These are phyloP conservation scores for Neodon shergylaensis DNA, from an alignment of 2,113 vertebrate species.

Conservation along the genomic window DNA sequence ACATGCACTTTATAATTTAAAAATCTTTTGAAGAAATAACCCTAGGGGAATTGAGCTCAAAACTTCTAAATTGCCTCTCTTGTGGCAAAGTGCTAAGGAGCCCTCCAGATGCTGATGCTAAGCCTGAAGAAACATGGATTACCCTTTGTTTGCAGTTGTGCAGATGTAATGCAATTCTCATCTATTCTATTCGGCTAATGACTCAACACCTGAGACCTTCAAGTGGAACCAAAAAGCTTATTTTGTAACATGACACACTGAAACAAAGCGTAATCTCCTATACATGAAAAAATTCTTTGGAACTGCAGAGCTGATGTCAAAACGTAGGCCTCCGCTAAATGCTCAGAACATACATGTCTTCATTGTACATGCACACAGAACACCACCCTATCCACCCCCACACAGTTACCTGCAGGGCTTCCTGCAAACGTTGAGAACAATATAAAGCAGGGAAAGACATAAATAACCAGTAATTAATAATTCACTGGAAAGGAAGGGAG, in stretches of 20 bases:
- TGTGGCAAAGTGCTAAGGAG: constrained; percentile 62
- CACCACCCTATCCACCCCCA: background rate
- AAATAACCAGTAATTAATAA: constrained; percentile 84
- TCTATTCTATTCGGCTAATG: constrained; percentile 79
- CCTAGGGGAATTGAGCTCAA: constrained; percentile 69
- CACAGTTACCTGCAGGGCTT: constrained; percentile 68
- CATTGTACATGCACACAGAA: constrained; percentile 35
- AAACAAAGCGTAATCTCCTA: constrained; percentile 72
- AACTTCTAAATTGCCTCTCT: constrained; percentile 79
- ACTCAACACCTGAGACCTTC: constrained; percentile 82
- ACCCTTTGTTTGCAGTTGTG: constrained; percentile 79
- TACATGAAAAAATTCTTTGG: constrained; percentile 68
- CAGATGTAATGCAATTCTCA: constrained; percentile 74
- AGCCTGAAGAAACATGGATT: constrained; percentile 85
- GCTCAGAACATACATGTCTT: constrained; percentile 77
- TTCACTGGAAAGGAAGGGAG: constrained; percentile 77
- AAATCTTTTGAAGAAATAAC: constrained; percentile 77
- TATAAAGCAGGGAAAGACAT: constrained; percentile 80
- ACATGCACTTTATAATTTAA: constrained; percentile 65
- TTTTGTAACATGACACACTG: constrained; percentile 73
- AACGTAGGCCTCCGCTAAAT: constrained; percentile 74
- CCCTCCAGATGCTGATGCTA: constrained; percentile 83
- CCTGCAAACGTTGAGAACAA: constrained; percentile 72
- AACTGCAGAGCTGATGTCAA: constrained; percentile 77
- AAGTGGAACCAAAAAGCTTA: constrained; percentile 84